Evolutionary conservation across 2,797 vertebrate genomes (phyloP).

Genomic region (Poecilia picta): DNA sequence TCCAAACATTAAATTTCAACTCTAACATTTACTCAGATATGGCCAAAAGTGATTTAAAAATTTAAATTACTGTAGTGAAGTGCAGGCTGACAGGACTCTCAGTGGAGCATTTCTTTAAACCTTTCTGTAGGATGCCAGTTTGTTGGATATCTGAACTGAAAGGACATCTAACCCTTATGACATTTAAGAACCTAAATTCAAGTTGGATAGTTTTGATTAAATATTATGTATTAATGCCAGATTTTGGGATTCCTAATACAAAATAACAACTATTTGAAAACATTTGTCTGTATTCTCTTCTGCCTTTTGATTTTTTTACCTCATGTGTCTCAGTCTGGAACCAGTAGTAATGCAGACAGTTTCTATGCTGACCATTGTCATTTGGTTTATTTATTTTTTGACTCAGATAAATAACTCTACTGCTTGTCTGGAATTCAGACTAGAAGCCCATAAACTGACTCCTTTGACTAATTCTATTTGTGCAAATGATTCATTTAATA

Average conservation of each 20-base stretch:
- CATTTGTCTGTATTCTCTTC: neutral
- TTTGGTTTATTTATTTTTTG: neutral
- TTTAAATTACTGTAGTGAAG: too few species aligned
- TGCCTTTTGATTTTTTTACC: neutral
- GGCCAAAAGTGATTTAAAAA: neutral
- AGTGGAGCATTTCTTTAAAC: too few species aligned
- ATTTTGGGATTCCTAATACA: neutral
- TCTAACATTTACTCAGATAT: neutral
- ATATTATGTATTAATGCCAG: neutral
- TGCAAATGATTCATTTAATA: conserved; percentile 22
- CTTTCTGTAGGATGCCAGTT: too few species aligned
- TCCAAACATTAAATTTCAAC: neutral
- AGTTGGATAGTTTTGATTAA: neutral
- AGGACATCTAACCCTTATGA: too few species aligned
- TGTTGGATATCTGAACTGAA: too few species aligned
- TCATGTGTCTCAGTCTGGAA: neutral
- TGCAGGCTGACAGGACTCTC: too few species aligned
- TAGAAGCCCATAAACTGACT: neutral
- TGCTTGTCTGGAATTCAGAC: neutral
- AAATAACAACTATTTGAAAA: neutral
- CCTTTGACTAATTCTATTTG: neutral
- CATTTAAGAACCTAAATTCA: neutral
- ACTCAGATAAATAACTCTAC: neutral
- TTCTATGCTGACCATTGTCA: neutral
- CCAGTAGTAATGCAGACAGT: neutral